These are phyloP conservation scores for Drymodes brunneopygia DNA, from an alignment of 2,113 vertebrate genomes.

Conservation along the genomic window DNA sequence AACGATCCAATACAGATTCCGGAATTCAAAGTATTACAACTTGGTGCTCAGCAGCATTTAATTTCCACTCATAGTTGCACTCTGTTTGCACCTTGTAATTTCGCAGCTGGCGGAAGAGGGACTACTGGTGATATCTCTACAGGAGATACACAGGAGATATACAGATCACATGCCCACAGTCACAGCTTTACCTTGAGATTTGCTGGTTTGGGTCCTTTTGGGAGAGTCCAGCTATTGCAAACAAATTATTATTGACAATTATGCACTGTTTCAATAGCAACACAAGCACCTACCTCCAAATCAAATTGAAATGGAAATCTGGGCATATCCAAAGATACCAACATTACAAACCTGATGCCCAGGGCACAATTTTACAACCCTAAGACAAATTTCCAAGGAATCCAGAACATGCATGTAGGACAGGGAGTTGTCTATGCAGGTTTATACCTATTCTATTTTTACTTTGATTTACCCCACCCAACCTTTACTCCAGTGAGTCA, in stretches of 20 bases:
- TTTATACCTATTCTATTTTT: background rate
- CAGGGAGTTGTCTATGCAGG: background rate
- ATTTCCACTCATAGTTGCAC: background rate
- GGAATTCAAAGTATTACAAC: background rate
- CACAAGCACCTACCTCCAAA: background rate
- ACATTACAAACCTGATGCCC: background rate
- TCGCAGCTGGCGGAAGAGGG: background rate
- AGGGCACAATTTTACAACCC: background rate
- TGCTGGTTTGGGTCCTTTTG: background rate
- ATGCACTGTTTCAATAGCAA: background rate
- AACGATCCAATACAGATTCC: background rate
- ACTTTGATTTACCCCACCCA: background rate
- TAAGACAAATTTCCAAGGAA: background rate
- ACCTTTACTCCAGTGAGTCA: constrained; percentile 28
- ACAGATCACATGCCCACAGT: background rate
- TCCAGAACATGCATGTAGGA: background rate
- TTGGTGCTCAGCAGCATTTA: background rate
- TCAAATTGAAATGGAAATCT: background rate
- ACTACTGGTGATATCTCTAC: background rate
- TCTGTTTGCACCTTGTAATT: background rate
- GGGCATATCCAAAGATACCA: background rate
- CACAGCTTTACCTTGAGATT: background rate
- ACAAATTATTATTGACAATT: background rate
- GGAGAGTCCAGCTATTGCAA: background rate
- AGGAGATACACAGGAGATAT: too few relatives aligned